Percentiles rank a stretch among this genome's conserved stretches.
phyloP scores from a whole-genome alignment of 2,888 invertebrate species.

The Camponotus fellah region DNA sequence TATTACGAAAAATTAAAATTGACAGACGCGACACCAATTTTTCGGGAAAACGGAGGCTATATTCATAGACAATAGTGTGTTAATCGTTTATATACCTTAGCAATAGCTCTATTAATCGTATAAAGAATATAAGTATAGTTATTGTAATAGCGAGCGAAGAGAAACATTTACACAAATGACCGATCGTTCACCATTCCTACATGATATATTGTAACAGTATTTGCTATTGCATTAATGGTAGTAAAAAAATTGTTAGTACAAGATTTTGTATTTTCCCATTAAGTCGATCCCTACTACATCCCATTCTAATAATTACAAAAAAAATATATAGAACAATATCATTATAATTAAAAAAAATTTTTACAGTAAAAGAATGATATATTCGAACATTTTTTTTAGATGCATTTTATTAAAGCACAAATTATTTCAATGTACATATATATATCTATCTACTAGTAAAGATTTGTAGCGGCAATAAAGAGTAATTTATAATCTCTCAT shows the following conservation, averaged over 20 bases:
- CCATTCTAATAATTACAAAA: not conserved
- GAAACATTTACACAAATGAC: constrained; percentile 68
- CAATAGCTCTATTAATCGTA: constrained; percentile 62
- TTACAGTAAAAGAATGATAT: constrained; percentile 16
- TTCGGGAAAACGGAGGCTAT: constrained; percentile 71
- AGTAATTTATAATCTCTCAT: constrained; percentile 46
- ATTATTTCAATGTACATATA: constrained; percentile 67
- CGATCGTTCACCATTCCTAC: constrained; percentile 84
- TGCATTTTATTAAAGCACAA: constrained; percentile 80
- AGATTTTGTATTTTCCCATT: constrained; percentile 29
- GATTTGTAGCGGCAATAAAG: constrained; percentile 54
- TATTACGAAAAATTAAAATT: constrained; percentile 32
- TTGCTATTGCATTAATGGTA: constrained; percentile 82
- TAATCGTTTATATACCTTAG: constrained; percentile 63
- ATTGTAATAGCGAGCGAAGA: constrained; percentile 58
- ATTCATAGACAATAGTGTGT: constrained; percentile 73
- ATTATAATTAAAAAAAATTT: not conserved
- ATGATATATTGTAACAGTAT: constrained; percentile 84
- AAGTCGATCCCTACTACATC: not conserved
- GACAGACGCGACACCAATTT: constrained; percentile 11
- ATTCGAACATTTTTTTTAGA: constrained; percentile 41
- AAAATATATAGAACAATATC: not conserved
- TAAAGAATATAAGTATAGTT: constrained; percentile 57
- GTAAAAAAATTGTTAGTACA: constrained; percentile 82
- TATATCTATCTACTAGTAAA: constrained; percentile 59